Base-by-base conservation (phyloP, 2,888 invertebrate species). In the Nomada ruficornis region DNA sequence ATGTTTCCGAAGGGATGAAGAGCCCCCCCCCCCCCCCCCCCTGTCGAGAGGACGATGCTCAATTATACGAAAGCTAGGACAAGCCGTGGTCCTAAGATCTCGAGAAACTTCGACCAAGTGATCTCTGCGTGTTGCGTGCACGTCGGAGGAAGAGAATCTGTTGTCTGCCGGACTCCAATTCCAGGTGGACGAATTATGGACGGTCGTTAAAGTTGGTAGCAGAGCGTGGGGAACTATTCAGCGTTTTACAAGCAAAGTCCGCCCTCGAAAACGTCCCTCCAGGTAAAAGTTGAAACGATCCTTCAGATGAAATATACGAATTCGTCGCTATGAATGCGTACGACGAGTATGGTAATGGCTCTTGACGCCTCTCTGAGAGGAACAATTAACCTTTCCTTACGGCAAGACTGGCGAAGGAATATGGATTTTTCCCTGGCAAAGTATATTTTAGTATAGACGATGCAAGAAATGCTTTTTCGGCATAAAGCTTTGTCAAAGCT, bases 1-100 rank as follows among this genome's bases (percentile, higher is more conserved):
- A 36, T 13, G 60, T 26, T 54, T 26, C 47, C 47, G 15, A 73
- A 69, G 77, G 83, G 77, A 71, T 11, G 73, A 67, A 57, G 63
- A 62, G 57, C 59, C 63, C 65, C 74, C 18, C 64, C 29, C 29
- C 26, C 26, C 0, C 29, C 29, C 36, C 29, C 29, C 36, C 7
- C 1, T 36, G 36, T 60, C 52, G 26, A 55, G 62, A 67, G 86
- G 74, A 63, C 23, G 84, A 76, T 71, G 86, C 87, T 89, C 90
- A 91, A 91, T 91, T 91, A 91, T 90, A 85, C 75, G 63, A 85
- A 75, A 64, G 60, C 54, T 47, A 42, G 57, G 50, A 60, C 83
- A 76, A 77, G 65, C 47, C 62, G 57, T 26, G 60, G 3, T 63
- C 64, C 73, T 18, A 50, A 64, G 75, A 85, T 83, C 86, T 86